Conservation (phyloP, 2,113 vertebrate species). For the Cynopterus brachyotis region DNA sequence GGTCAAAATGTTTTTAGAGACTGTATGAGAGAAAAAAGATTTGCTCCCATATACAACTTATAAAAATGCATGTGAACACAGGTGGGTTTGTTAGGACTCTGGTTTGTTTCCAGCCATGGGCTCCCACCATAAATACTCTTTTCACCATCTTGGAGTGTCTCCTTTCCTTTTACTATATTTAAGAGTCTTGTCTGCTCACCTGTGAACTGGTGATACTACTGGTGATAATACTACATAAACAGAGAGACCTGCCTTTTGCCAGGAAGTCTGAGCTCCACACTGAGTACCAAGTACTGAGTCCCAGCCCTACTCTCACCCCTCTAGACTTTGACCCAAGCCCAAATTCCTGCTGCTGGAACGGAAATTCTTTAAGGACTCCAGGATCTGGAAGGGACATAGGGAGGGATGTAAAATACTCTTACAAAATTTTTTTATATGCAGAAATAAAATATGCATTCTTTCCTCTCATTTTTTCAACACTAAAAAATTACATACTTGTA, state of each 20-base stretch:
- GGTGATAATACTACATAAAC: background rate
- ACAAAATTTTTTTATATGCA: background rate
- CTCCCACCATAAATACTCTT: background rate
- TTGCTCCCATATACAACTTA: background rate
- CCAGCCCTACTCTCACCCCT: background rate
- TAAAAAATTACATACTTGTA: background rate
- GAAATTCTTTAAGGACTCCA: background rate
- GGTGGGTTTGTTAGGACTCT: background rate
- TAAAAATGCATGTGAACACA: background rate
- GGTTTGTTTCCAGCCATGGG: background rate
- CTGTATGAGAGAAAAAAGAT: background rate
- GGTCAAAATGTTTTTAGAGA: background rate
- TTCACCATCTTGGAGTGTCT: background rate
- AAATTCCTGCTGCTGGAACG: background rate
- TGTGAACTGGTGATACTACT: background rate
- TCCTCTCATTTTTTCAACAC: background rate
- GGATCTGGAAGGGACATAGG: background rate
- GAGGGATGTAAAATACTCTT: background rate
- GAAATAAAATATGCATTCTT: background rate
- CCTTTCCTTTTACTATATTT: background rate
- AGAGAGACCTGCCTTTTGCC: background rate
- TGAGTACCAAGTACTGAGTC: background rate
- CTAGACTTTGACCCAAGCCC: background rate
- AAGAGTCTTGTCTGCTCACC: background rate
- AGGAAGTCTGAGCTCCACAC: background rate